Evolutionary conservation across 1,140 invertebrate genomes (phyloP).

Genomic region (Philotrypesis tridentata): DNA sequence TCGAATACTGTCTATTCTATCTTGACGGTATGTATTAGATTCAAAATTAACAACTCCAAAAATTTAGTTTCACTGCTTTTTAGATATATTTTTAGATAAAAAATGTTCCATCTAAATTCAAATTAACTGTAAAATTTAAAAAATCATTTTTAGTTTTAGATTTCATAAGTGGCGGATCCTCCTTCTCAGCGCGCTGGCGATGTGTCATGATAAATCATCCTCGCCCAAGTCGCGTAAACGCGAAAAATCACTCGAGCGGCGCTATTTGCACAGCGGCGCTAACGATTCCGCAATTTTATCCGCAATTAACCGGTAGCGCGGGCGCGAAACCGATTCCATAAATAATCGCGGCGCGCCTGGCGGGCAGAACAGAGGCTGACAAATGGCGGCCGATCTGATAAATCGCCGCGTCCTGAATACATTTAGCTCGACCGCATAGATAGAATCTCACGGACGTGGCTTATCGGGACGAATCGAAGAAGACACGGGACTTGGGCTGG

Average conservation of each 20-base stretch:
- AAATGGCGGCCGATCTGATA: conserved; percentile 18
- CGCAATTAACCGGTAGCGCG: not conserved
- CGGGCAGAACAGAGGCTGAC: conserved; percentile 14
- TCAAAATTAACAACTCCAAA: too few relatives aligned
- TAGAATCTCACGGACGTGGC: not conserved
- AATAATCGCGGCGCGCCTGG: too few relatives aligned
- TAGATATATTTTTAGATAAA: too few relatives aligned
- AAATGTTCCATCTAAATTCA: too few relatives aligned
- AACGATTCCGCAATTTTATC: not conserved
- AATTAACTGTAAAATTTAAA: too few relatives aligned
- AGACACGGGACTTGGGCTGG: not conserved
- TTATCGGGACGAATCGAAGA: not conserved
- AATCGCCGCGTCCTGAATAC: conserved; percentile 15
- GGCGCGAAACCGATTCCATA: conserved; percentile 4
- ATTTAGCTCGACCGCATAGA: not conserved
- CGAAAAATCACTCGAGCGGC: not conserved
- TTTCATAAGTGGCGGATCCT: too few relatives aligned
- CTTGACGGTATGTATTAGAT: too few relatives aligned
- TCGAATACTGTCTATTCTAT: too few relatives aligned
- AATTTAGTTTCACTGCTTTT: too few relatives aligned
- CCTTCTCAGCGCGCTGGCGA: too few relatives aligned
- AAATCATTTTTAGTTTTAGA: too few relatives aligned
- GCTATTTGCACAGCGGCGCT: not conserved
- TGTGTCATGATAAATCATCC: not conserved
- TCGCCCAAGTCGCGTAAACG: not conserved